Evolutionary conservation across 2,888 invertebrate genomes (phyloP), one percentile per base, ranked within the genome.

Genomic region (Biston stratarius): DNA sequence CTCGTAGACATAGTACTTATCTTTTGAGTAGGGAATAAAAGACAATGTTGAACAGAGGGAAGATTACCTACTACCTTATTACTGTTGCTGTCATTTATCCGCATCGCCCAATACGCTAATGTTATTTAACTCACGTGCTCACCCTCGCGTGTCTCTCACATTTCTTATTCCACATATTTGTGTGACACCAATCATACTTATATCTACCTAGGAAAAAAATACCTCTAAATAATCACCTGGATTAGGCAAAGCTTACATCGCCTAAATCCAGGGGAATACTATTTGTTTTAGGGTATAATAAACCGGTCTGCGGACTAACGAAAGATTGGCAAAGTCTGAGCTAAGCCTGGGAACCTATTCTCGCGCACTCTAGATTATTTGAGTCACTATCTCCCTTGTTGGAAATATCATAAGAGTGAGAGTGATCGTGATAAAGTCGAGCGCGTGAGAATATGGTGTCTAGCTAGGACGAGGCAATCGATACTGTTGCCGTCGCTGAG

Each of bases 391-490:
- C 33, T 33, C 33, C 8, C 33, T 12, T 24, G 24, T 44, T 44
- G 6, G 1, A 42, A 33, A 42, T 44, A 33, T 55, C 10, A 33
- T 33, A 6, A 12, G 12, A 33, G 42, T 44, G 33, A 55, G 12
- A 42, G 55, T 24, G 55, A 55, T 9, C 12, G 42, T 12, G 42
- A n/a, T 9, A 12, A n/a, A 33, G 7, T 44, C 55, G 42, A 44
- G 15, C 24, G 42, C 9, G 33, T 24, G 24, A 55, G 55, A 55
- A 55, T 44, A 14, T n/a, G 36, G 55, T 44, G 3, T 2, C 38
- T 24, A 38, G 67, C 63, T 86, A 83, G 85, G 88, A 87, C 86
- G 82, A 82, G 81, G 82, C 83, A 86, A 93, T 93, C 92, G 90
- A 93, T 93, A 92, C 81, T 75, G 80, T 75, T 78, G 76, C 84